Evolutionary conservation across 2,113 vertebrate genomes (phyloP).

Genomic region (Asarcornis scutulata): DNA sequence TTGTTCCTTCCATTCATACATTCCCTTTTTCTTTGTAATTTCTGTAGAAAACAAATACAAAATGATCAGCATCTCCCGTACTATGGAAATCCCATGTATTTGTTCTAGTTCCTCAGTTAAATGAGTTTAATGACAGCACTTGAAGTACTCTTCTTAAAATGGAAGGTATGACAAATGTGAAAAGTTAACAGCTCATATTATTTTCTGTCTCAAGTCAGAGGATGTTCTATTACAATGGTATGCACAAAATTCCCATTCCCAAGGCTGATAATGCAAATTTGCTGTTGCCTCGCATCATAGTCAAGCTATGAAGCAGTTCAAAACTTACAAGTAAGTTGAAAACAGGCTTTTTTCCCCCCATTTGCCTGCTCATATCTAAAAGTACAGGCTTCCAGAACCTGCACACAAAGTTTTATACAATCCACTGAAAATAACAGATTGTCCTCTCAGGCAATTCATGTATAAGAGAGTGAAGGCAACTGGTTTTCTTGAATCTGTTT

Average conservation of each 20-base stretch:
- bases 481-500: not conserved
- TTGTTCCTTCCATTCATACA: not conserved
- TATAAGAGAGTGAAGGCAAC: not conserved
- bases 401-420: not conserved
- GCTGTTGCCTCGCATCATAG: not conserved
- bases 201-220: not conserved
- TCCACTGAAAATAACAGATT: not conserved
- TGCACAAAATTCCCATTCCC: slow-evolving; percentile 6
- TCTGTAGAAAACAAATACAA: not conserved
- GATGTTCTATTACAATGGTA: not conserved
- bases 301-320: not conserved
- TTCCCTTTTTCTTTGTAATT: not conserved
- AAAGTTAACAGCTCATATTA: not conserved
- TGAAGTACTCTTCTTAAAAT: slow-evolving; percentile 1
- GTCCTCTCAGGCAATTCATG: not conserved
- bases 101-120: not conserved
- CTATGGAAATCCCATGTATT: not conserved
- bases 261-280: not conserved
- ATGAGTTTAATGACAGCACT: not conserved
- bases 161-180: not conserved
- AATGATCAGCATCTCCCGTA: not conserved
- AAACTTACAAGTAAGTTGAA: not conserved
- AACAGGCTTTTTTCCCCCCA: not conserved
- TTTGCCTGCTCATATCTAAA: not conserved
- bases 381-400: not conserved